A percentile compares a stretch with the other conserved stretches of the same genome.
Evolutionary conservation across 2,797 vertebrate species (phyloP).

Genomic region (Typhlichthys subterraneus): DNA sequence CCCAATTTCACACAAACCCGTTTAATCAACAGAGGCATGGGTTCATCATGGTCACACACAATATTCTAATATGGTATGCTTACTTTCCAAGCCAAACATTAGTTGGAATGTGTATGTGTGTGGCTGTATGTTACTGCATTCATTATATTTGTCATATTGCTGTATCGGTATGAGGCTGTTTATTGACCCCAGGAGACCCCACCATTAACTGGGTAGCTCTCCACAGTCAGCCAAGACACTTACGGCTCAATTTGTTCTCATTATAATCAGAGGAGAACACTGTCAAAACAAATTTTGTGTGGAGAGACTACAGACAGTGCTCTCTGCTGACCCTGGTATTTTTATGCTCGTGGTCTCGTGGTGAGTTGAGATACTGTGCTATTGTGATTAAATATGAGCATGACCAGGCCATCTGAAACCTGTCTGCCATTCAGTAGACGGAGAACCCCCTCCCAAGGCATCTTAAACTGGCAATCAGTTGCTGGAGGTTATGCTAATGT

Average conservation of each 20-base stretch:
- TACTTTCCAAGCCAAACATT: no score
- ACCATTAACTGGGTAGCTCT: slow-evolving; percentile 28
- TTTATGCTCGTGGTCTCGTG: slow-evolving; percentile 2
- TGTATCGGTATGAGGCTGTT: slow-evolving; percentile 31
- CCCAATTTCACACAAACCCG: no score
- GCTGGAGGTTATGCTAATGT: slow-evolving; percentile 1
- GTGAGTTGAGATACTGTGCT: background rate
- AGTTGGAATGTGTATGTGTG: no score
- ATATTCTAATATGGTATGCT: no score
- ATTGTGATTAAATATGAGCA: slow-evolving; percentile 25
- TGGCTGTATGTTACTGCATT: slow-evolving; percentile 10
- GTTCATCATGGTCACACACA: no score
- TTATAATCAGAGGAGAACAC: slow-evolving; percentile 60
- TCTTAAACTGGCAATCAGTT: slow-evolving; percentile 5
- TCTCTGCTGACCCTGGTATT: slow-evolving; percentile 44
- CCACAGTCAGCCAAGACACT: slow-evolving; percentile 49
- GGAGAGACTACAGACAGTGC: slow-evolving; percentile 20
- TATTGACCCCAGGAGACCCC: slow-evolving; percentile 41
- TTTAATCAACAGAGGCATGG: no score
- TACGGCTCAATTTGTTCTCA: slow-evolving; percentile 59
- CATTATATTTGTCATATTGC: slow-evolving; percentile 35
- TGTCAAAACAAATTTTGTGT: slow-evolving; percentile 48
- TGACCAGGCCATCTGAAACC: slow-evolving; percentile 22
- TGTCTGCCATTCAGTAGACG: background rate
- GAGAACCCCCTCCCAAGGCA: background rate